Evolutionary conservation across 1,140 invertebrate genomes (phyloP).

Genomic region (Leptinotarsa undecemlineata): DNA sequence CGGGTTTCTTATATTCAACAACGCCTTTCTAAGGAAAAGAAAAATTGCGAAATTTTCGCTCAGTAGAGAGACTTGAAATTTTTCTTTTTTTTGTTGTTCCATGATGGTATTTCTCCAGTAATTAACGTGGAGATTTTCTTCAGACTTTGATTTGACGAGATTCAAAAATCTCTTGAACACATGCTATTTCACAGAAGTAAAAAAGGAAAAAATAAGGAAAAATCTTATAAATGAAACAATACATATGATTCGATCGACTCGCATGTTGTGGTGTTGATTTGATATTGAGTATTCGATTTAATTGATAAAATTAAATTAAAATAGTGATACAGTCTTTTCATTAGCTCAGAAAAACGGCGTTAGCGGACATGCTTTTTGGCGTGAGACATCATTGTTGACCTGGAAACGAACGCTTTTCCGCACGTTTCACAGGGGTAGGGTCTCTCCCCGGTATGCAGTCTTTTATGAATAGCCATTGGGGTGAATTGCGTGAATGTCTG

Average conservation of each 20-base stretch:
- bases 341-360: not conserved
- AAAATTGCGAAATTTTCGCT: no score
- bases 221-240: not conserved
- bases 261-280: not conserved
- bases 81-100: no score
- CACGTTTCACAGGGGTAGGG: conserved; percentile 80
- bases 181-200: no score
- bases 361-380: conserved; percentile 59
- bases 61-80: no score
- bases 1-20: no score
- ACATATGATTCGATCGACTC: not conserved
- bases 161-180: no score
- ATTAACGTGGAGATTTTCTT: no score
- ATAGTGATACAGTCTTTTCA: not conserved
- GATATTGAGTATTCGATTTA: not conserved
- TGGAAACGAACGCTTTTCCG: conserved; percentile 63
- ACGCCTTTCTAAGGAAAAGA: no score
- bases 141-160: no score
- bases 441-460: conserved; percentile 76
- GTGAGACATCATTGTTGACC: conserved; percentile 66
- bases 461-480: conserved; percentile 66
- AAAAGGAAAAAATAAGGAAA: no score
- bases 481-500: conserved; percentile 69
- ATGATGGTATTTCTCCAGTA: no score
- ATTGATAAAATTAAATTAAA: not conserved